These are phyloP conservation scores for Patiria miniata DNA, from an alignment of 35 echinoderm and acorn worm species.

Conservation along the genomic window DNA sequence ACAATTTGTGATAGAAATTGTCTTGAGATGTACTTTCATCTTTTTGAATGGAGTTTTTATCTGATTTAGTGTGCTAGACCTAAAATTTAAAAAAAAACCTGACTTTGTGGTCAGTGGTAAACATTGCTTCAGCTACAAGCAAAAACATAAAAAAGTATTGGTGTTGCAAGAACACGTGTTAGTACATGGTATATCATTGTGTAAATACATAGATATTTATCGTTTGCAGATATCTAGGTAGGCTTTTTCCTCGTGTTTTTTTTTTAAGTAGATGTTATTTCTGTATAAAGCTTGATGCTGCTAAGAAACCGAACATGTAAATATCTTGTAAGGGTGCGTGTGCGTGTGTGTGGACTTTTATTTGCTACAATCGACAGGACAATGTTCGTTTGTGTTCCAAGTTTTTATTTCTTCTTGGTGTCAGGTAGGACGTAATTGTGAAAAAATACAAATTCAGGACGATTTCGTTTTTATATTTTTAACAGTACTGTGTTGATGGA, in stretches of 20 bases:
- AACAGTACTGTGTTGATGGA: not conserved
- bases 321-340: not conserved
- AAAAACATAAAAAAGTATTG: not conserved
- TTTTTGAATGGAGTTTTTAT: conserved; percentile 4
- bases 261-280: conserved; percentile 12
- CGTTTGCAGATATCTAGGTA: not conserved
- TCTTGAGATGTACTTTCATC: not conserved
- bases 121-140: not conserved
- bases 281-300: conserved; percentile 10
- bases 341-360: not conserved
- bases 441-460: not conserved
- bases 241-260: not conserved
- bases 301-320: not conserved
- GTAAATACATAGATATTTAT: conserved; percentile 19
- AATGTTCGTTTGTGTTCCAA: not conserved
- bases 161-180: not conserved
- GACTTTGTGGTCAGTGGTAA: not conserved
- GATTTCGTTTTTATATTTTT: not conserved
- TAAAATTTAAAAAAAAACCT: not conserved
- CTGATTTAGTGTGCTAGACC: not conserved
- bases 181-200: conserved; percentile 1
- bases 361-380: not conserved
- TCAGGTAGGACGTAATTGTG: not conserved
- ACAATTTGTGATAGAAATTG: not conserved
- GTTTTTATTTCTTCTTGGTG: not conserved